Evolutionary conservation across 2,113 vertebrate species (phyloP).

Genomic region (Mobula birostris): DNA sequence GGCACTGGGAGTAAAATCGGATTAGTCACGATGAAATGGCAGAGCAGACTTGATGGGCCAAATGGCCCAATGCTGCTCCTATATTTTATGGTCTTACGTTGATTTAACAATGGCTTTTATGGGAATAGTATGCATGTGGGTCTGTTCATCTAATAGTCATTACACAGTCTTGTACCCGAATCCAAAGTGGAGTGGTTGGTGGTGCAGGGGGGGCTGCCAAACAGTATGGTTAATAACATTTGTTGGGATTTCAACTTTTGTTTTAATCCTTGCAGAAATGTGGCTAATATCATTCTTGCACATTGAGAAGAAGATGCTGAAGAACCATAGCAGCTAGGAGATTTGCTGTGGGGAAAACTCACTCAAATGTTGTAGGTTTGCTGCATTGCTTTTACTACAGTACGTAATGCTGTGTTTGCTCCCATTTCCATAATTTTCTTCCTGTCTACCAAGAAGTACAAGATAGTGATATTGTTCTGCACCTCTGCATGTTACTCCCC

Average conservation of each 20-base stretch:
- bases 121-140: not conserved
- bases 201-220: not conserved
- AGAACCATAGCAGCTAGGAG: conserved; percentile 61
- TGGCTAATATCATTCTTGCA: conserved; percentile 67
- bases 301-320: conserved; percentile 60
- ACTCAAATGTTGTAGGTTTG: conserved; percentile 59
- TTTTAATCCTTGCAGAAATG: conserved; percentile 45
- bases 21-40: no score
- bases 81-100: no score
- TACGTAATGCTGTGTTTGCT: not conserved
- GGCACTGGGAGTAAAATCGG: no score
- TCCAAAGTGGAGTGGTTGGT: not conserved
- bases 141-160: no score
- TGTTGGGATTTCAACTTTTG: not conserved
- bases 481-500: no score
- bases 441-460: not conserved
- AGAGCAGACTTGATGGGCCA: no score
- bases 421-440: not conserved
- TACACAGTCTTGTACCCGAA: no score
- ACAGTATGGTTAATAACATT: not conserved
- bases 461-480: no score
- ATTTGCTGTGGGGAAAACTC: conserved; percentile 58
- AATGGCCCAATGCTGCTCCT: no score
- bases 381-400: no score
- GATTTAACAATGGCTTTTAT: not conserved